Evolutionary conservation across 2,113 vertebrate species (phyloP).

Genomic region (Chauna torquata): DNA sequence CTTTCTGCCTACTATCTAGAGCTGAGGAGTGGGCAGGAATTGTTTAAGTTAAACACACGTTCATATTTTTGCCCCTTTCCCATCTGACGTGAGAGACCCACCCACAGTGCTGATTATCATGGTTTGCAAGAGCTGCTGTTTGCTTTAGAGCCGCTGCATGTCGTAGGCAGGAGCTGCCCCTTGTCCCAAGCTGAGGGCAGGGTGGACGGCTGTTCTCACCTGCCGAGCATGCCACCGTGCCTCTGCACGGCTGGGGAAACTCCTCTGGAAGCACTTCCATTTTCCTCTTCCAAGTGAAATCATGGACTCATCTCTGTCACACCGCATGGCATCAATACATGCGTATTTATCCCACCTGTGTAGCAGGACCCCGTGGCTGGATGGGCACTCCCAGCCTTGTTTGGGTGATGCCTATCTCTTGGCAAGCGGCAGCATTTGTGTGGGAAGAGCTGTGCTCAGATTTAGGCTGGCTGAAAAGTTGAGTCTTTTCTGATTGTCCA

Average conservation of each 20-base stretch:
- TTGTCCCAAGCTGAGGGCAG: accelerated
- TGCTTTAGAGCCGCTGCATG: background rate
- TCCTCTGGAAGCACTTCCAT: background rate
- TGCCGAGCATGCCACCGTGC: accelerated
- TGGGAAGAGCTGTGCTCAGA: background rate
- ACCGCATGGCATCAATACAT: background rate
- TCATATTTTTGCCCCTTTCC: background rate
- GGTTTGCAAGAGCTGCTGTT: background rate
- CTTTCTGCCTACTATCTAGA: background rate
- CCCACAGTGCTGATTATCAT: background rate
- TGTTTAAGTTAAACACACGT: background rate
- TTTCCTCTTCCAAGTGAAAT: background rate
- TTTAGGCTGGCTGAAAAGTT: background rate
- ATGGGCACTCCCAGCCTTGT: background rate
- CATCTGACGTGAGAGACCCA: background rate
- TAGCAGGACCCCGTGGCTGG: background rate
- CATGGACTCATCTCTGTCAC: accelerated
- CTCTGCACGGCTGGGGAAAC: background rate
- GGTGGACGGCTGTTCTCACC: background rate
- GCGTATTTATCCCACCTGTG: background rate
- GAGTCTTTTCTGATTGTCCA: background rate
- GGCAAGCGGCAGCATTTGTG: background rate
- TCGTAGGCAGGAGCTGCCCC: background rate
- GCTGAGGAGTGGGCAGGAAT: background rate
- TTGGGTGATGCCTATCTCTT: background rate